A percentile compares a stretch with the other conserved stretches of the same genome.
Evolutionary conservation across 2,113 vertebrate species (phyloP).

Genomic region (Hemiprocne comata): DNA sequence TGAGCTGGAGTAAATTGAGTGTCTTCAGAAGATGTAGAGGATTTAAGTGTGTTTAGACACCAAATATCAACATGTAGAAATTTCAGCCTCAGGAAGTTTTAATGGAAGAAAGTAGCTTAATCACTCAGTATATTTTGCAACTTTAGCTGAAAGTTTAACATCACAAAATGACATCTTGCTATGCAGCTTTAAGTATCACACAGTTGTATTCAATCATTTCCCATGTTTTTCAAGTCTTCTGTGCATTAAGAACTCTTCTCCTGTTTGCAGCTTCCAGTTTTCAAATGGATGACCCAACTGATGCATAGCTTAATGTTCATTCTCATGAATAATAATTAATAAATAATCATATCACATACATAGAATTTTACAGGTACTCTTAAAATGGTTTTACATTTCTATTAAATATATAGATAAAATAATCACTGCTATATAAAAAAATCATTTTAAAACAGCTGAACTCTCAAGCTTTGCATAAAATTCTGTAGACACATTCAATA

Average conservation of each 20-base stretch:
- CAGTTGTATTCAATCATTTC: conserved; percentile 36
- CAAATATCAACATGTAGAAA: conserved; percentile 20
- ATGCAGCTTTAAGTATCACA: conserved; percentile 58
- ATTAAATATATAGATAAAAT: conserved; percentile 75
- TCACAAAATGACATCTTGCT: conserved; percentile 41
- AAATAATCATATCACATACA: conserved; percentile 73
- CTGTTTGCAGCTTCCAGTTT: conserved; percentile 13
- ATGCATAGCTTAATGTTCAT: conserved; percentile 63
- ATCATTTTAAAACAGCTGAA: conserved; percentile 64
- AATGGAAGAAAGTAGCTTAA: conserved; percentile 42
- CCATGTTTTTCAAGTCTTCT: conserved; percentile 49
- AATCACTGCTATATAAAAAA: conserved; percentile 76
- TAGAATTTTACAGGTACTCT: conserved; percentile 67
- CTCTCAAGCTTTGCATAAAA: conserved; percentile 64
- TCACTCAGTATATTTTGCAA: conserved; percentile 44
- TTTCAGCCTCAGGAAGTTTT: conserved; percentile 49
- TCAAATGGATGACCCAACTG: neutral
- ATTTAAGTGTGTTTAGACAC: neutral
- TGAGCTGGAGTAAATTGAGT: neutral
- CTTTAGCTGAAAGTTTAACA: conserved; percentile 35
- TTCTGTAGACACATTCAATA: conserved; percentile 56
- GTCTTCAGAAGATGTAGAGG: neutral
- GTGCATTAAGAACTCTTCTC: neutral
- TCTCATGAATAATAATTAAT: conserved; percentile 68
- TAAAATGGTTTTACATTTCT: conserved; percentile 71